A percentile compares a stretch with the other conserved stretches of the same genome.
phyloP scores from a whole-genome alignment of 1,140 invertebrate genomes.

The Pseudachorutes palmiensis region DNA sequence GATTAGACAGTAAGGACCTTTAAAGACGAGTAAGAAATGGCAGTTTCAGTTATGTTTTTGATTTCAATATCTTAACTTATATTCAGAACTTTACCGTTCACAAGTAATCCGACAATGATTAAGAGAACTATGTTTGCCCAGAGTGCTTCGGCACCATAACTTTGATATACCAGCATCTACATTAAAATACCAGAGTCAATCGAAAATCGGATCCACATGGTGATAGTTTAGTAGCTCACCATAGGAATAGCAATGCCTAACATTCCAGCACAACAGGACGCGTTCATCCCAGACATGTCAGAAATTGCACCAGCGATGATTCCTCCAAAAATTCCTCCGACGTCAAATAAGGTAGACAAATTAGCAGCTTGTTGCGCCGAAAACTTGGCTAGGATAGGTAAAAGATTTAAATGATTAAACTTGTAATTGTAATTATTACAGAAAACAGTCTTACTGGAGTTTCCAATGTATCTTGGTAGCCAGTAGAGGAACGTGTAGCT shows the following conservation, averaged over 20 bases:
- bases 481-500: conserved; percentile 96
- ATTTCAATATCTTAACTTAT: not conserved
- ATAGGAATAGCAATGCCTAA: conserved; percentile 69
- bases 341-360: conserved; percentile 82
- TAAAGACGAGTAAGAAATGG: not conserved
- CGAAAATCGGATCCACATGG: not conserved
- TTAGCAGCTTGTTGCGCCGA: conserved; percentile 65
- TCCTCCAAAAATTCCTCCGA: conserved; percentile 81
- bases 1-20: conserved; percentile 52
- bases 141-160: conserved; percentile 55
- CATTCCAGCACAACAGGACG: conserved; percentile 74
- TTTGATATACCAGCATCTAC: conserved; percentile 73
- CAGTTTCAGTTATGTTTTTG: not conserved
- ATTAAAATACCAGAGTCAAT: conserved; percentile 38
- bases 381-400: conserved; percentile 54
- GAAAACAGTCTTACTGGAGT: conserved; percentile 58
- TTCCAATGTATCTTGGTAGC: conserved; percentile 80
- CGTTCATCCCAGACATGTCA: conserved; percentile 74
- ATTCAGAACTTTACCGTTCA: conserved; percentile 86
- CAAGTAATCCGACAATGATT: conserved; percentile 67
- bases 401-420: conserved; percentile 14
- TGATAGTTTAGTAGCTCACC: conserved; percentile 48
- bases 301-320: conserved; percentile 76
- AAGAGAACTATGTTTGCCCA: conserved; percentile 60
- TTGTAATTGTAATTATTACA: not conserved